Conservation (phyloP, 1,140 invertebrate genomes). For the Chironomus striatipennis region DNA sequence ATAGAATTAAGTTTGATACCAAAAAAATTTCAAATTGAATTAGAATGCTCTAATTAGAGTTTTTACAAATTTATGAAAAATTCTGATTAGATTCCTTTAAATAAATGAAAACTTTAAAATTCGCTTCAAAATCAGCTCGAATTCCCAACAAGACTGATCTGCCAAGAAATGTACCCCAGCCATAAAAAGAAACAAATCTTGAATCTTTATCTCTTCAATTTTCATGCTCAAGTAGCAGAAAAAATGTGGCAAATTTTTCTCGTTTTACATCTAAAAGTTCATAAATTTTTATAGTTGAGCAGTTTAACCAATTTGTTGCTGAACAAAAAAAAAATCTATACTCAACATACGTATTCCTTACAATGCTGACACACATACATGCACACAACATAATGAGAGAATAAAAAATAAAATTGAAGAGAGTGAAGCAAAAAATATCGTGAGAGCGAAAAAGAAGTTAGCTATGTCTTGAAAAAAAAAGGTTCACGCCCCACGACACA, state of each 20-base stretch:
- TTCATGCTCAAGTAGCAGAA: too few species aligned
- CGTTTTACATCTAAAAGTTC: neutral
- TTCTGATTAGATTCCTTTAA: too few species aligned
- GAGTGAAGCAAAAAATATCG: neutral
- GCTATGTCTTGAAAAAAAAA: neutral
- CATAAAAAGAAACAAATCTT: too few species aligned
- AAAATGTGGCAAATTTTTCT: neutral
- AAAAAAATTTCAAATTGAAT: too few species aligned
- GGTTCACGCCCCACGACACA: neutral
- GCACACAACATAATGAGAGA: neutral
- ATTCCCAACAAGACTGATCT: too few species aligned
- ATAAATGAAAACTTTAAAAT: too few species aligned
- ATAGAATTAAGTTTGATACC: too few species aligned
- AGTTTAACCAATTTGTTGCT: slow-evolving; percentile 7
- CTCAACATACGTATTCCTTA: neutral
- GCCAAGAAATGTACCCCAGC: too few species aligned
- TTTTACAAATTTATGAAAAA: too few species aligned
- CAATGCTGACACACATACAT: neutral
- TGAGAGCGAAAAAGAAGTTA: slow-evolving; percentile 4
- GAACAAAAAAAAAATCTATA: neutral
- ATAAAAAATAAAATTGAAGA: neutral
- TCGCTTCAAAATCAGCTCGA: too few species aligned
- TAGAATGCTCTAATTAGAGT: too few species aligned
- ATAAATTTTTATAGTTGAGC: neutral
- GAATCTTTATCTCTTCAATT: too few species aligned